Evolutionary conservation across 2,888 invertebrate species (phyloP), one percentile per base, ranked within the genome.

Genomic region (Epinotia brunnichana): DNA sequence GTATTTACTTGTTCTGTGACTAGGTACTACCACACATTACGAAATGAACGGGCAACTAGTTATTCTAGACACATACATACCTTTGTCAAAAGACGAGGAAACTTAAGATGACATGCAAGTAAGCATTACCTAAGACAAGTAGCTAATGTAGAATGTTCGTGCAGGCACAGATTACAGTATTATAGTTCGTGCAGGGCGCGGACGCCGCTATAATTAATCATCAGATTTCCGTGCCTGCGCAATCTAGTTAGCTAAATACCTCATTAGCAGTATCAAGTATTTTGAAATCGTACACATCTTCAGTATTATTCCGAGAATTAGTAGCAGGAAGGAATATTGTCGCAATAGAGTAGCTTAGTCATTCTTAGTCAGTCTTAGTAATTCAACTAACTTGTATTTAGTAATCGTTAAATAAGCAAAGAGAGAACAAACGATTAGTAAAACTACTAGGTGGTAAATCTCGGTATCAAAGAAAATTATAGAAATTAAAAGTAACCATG

Each of bases 301-400:
- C 44, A 44, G 44, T 62, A 48, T 4, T 11, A 62, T 62, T 62
- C 48, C 29, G n/a, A 62, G 29, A 62, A 62, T 62, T n/a, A 48
- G 19, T 7, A 61, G 15, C 41, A 61, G 19, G 53, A 19, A 53
- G 17, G 13, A 48, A 15, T 48, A 48, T n/a, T 48, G 21, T n/a
- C 48, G 48, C 62, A 62, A 62, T 48, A 24, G 19, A 53, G 17
- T 19, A n/a, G n/a, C n/a, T n/a, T n/a, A n/a, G n/a, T n/a, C n/a
- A n/a, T n/a, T n/a, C n/a, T n/a, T n/a, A n/a, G n/a, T n/a, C n/a
- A n/a, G n/a, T n/a, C n/a, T n/a, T n/a, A n/a, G n/a, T n/a, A n/a
- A n/a, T n/a, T n/a, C n/a, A n/a, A n/a, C n/a, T n/a, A n/a, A n/a
- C n/a, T n/a, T n/a, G n/a, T n/a, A n/a, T n/a, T n/a, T n/a, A n/a